Conservation (phyloP, 92 coral and sea anemone genomes). For the Parazoanthus atlanticus region DNA sequence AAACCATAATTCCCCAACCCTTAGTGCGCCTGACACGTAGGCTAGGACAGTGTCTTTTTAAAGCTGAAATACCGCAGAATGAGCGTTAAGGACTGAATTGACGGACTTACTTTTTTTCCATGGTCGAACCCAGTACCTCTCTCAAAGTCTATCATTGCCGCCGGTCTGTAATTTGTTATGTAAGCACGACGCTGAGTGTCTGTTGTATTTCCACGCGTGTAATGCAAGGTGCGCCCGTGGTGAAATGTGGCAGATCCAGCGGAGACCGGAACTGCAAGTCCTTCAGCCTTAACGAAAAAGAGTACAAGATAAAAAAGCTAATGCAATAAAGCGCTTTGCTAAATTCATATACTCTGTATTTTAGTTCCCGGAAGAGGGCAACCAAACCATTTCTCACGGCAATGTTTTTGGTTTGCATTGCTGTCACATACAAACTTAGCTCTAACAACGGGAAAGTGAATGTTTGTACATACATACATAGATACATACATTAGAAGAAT, state of each 20-base stretch:
- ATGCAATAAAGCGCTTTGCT: not conserved
- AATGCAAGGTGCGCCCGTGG: slow-evolving; percentile 67
- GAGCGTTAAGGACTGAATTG: not conserved
- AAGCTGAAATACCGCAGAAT: too few species aligned
- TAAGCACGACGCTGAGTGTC: slow-evolving; percentile 52
- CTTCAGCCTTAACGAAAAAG: slow-evolving; percentile 53
- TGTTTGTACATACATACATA: too few species aligned
- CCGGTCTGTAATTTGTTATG: slow-evolving; percentile 65
- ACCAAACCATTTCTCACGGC: too few species aligned
- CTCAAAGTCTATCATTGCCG: slow-evolving; percentile 61
- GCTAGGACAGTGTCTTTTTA: too few species aligned
- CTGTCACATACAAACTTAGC: too few species aligned
- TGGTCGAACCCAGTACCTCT: slow-evolving; percentile 55
- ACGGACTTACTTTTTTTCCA: slow-evolving; percentile 51
- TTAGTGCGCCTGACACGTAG: too few species aligned
- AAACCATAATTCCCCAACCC: too few species aligned
- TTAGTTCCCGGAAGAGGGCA: not conserved
- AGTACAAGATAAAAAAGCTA: not conserved
- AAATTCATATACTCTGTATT: not conserved
- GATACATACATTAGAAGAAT: too few species aligned
- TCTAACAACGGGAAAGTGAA: too few species aligned
- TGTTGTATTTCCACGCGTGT: slow-evolving; percentile 64
- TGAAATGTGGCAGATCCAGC: slow-evolving; percentile 63
- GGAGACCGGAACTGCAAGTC: slow-evolving; percentile 49
- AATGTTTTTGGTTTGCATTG: too few species aligned